phyloP scores from a whole-genome alignment of 2,113 vertebrate species.

The Entomyzon cyanotis region DNA sequence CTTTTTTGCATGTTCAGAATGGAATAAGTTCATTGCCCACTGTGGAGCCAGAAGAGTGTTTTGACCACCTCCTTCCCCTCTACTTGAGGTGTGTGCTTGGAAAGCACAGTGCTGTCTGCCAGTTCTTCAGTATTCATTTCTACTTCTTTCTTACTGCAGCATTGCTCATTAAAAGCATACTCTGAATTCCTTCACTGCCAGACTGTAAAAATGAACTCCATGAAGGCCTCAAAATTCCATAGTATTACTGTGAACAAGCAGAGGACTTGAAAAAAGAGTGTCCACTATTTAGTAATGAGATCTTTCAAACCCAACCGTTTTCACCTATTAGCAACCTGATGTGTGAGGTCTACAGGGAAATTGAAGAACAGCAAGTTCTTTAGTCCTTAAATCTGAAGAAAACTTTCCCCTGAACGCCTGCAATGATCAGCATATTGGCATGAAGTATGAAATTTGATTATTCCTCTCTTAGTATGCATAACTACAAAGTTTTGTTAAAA shows the following conservation, averaged over 20 bases:
- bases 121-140: background rate
- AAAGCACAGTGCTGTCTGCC: background rate
- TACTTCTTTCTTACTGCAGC: background rate
- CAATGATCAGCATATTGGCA: background rate
- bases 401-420: background rate
- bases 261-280: background rate
- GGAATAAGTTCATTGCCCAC: background rate
- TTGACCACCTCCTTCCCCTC: background rate
- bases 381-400: background rate
- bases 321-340: background rate
- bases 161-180: background rate
- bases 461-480: background rate
- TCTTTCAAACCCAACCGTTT: background rate
- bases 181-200: background rate
- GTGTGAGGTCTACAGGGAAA: background rate
- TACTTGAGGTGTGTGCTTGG: background rate
- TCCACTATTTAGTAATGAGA: background rate
- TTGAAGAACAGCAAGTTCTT: background rate
- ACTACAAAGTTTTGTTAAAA: background rate
- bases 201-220: background rate
- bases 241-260: background rate
- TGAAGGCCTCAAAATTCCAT: background rate
- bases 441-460: background rate
- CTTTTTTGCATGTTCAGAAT: background rate
- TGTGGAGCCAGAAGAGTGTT: rapidly evolving